These are phyloP conservation scores for Synchiropus splendidus DNA, from an alignment of 2,113 vertebrate genomes.

Conservation along the genomic window DNA sequence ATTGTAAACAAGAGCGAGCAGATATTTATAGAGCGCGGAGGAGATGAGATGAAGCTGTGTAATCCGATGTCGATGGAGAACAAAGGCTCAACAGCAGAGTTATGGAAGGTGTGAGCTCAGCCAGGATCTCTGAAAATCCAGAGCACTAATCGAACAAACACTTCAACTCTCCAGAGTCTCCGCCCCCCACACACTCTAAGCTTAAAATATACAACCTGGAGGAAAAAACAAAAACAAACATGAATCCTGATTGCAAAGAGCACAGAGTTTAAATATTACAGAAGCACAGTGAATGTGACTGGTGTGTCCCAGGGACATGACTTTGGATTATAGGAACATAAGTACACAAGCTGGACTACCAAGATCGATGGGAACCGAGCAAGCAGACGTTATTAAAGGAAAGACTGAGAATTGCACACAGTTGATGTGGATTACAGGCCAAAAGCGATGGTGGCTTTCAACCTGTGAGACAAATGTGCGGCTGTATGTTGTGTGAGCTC, in stretches of 20 bases:
- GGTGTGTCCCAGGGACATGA: conserved; percentile 30
- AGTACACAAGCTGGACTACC: conserved; percentile 48
- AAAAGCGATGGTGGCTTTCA: conserved; percentile 7
- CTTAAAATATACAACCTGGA: conserved; percentile 8
- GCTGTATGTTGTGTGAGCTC: not conserved
- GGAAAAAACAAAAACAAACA: conserved; percentile 3
- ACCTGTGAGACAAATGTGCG: not conserved
- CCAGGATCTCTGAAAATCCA: conserved; percentile 30
- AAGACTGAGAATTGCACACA: conserved; percentile 40
- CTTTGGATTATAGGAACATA: conserved; percentile 51
- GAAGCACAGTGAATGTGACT: conserved; percentile 50
- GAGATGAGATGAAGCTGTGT: conserved; percentile 4
- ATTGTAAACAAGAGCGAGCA: no score
- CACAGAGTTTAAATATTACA: not conserved
- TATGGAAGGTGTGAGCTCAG: conserved; percentile 15
- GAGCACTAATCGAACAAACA: conserved; percentile 27
- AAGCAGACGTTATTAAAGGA: conserved; percentile 40
- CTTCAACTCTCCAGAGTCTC: conserved; percentile 14
- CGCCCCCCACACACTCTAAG: not conserved
- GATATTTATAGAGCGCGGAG: conserved; percentile 1
- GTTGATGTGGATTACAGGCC: conserved; percentile 52
- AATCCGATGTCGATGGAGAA: conserved; percentile 13
- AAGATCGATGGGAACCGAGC: conserved; percentile 43
- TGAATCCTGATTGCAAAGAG: conserved; percentile 4
- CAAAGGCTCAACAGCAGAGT: conserved; percentile 14